Evolutionary conservation across 1,140 invertebrate genomes (phyloP), one percentile per base, ranked within the genome.

Genomic region (Lucilia cuprina): DNA sequence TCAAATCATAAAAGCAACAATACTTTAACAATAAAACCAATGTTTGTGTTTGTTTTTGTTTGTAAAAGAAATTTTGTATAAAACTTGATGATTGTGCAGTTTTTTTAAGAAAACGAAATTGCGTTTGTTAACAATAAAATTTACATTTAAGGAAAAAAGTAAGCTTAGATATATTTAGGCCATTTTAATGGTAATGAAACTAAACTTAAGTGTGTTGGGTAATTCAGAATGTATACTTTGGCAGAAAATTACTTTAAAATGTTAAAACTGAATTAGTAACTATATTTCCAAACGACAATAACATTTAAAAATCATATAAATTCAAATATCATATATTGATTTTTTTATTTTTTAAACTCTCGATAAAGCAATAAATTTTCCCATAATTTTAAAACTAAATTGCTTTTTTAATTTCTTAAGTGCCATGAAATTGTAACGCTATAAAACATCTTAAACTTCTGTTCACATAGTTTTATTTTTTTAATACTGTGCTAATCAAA

Each of bases 1-100:
- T 80, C 77, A 50, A 80, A 80, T 80, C 77, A 80, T 80, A 80
- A 80, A 49, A 50, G 77, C n/a, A 80, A 80, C 77, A 80, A 77
- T 77, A 55, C 50, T 55, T 17, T 41, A 2, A 70, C n/a, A 70
- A 70, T 70, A 70, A 70, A 70, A 70, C 25, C 65, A 70, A 70
- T 49, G 19, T 30, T 80, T 49, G 77, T 49, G 17, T 49, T 49
- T 21, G 8, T 80, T 49, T 49, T 80, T 50, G 5, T 80, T 80
- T 49, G 77, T 25, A 47, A n/a, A 80, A 80, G 41, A 21, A 80
- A 25, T 49, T 70, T 70, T 70, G n/a, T 60, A 70, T 70, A 70
- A 70, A 70, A 21, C 21, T 19, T 49, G 77, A 80, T 80, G 77
- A 80, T 19, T 25, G n/a, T 80, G 77, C 77, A 80, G 19, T 10